Base-by-base conservation (phyloP, 2,113 vertebrate species). In the Arothron firmamentum region DNA sequence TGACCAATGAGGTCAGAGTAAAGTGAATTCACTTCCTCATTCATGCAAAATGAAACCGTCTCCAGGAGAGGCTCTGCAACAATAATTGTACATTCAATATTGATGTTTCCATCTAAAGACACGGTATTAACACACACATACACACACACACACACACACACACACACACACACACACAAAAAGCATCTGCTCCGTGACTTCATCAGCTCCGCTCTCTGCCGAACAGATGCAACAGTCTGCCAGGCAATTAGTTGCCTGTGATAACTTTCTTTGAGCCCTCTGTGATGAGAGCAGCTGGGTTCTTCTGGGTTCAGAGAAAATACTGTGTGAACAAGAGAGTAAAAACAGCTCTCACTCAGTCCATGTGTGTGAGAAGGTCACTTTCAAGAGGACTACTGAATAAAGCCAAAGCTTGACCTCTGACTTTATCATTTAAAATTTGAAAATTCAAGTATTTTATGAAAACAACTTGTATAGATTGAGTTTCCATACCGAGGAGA, bases 111-210 rank as follows among this genome's bases (percentile, higher is more conserved):
- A 65, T 66, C 60, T 67, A 61, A 52, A 67, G 46, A 59, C 61
- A 56, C 34, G 52, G 58, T 53, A 67, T 42, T 56, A 58, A 59
- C 34, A 55, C 55, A 66, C 63, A 74, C 14, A 52, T 58, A 49
- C 60, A 53, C 56, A 50, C 50, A 65, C 52, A 56, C 17, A 57
- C 68, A 72, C 54, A 75, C 71, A 83, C 31, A 47, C 75, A 41
- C 52, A 25, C 62, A 45, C 60, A 57, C 52, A 47, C 52, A 46
- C 19, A 68, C 23, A 68, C 23, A 53, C 71, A 62, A 52, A 57
- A 48, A 75, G 88, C 87, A 89, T 88, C 86, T 91, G 90, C 83
- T 87, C 65, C 34, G 79, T 86, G 91, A 90, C 86, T 87, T 87
- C 88, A 88, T 80, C 75, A 68, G 74, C 73, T 67, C 47, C 62